Evolutionary conservation across 2,797 vertebrate genomes (phyloP).

Genomic region (Carapus acus): DNA sequence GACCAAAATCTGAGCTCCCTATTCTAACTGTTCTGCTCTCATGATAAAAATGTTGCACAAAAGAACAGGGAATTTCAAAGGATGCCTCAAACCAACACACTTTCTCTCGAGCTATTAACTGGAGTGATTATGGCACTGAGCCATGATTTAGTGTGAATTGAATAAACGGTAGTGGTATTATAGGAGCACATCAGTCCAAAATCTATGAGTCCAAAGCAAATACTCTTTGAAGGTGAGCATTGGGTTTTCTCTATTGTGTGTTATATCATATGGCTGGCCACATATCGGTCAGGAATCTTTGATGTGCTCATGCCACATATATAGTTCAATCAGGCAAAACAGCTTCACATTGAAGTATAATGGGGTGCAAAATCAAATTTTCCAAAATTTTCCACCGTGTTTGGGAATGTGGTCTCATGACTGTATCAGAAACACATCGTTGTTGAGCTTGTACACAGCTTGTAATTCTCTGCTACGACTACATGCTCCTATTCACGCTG

Average conservation of each 20-base stretch:
- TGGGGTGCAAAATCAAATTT: slow-evolving; percentile 48
- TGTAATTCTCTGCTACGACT: slow-evolving; percentile 48
- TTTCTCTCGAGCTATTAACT: slow-evolving; percentile 17
- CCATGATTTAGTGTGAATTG: slow-evolving; percentile 4
- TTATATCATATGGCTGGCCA: slow-evolving; percentile 16
- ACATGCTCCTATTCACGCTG: slow-evolving; percentile 62
- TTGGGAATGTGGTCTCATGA: slow-evolving; percentile 56
- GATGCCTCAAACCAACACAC: slow-evolving; percentile 19
- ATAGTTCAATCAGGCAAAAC: slow-evolving; percentile 37
- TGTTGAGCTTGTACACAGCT: slow-evolving; percentile 47
- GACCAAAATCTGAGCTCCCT: slow-evolving; percentile 33
- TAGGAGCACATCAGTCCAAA: not conserved
- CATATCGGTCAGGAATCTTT: slow-evolving; percentile 29
- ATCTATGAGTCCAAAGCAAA: not conserved
- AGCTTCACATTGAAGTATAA: slow-evolving; percentile 31
- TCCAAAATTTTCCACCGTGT: slow-evolving; percentile 53
- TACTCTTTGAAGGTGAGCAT: slow-evolving; percentile 8
- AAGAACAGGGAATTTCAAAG: slow-evolving; percentile 5
- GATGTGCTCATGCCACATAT: slow-evolving; percentile 26
- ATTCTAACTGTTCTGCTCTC: slow-evolving; percentile 20
- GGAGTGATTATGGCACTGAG: slow-evolving; percentile 7
- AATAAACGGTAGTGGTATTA: slow-evolving; percentile 1
- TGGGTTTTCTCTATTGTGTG: slow-evolving; percentile 3
- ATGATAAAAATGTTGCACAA: slow-evolving; percentile 9
- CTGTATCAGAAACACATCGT: slow-evolving; percentile 51